These are phyloP conservation scores for Stigmatopora nigra DNA, from an alignment of 2,113 vertebrate genomes.

Conservation along the genomic window DNA sequence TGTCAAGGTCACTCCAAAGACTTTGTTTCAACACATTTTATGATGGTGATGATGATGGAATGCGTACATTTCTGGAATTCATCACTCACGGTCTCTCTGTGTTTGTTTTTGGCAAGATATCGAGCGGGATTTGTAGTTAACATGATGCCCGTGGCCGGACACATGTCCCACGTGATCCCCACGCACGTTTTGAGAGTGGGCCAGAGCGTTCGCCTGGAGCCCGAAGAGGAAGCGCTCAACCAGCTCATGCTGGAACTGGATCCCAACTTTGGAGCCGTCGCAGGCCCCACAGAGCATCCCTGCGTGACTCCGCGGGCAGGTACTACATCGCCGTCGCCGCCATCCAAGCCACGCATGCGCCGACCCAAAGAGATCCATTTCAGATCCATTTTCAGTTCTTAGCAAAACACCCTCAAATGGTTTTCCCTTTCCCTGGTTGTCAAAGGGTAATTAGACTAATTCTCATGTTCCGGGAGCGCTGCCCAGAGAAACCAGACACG, in stretches of 20 bases:
- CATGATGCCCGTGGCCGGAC: constrained; percentile 50
- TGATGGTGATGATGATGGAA: no score
- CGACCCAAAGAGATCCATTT: no score
- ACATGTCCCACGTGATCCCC: constrained; percentile 71
- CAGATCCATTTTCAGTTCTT: not conserved
- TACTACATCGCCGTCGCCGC: constrained; percentile 10
- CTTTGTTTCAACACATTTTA: no score
- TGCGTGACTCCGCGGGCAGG: constrained; percentile 40
- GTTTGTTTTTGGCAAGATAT: constrained; percentile 20
- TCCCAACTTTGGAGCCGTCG: constrained; percentile 70
- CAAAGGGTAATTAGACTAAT: constrained; percentile 21
- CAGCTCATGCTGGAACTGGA: constrained; percentile 79
- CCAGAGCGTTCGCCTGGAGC: constrained; percentile 66
- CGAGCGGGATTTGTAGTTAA: constrained; percentile 10
- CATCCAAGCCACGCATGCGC: no score
- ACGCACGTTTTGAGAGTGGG: constrained; percentile 74
- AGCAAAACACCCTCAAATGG: constrained; percentile 21
- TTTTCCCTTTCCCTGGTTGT: constrained; percentile 14
- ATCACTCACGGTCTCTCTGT: constrained; percentile 18
- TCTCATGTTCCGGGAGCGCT: constrained; percentile 26
- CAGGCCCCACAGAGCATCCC: constrained; percentile 11
- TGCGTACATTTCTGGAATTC: constrained; percentile 4
- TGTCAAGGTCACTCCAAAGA: no score
- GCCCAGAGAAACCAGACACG: constrained; percentile 29
- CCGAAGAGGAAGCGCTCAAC: constrained; percentile 61